Conservation (phyloP, 2,113 vertebrate species). For the Naja naja region DNA sequence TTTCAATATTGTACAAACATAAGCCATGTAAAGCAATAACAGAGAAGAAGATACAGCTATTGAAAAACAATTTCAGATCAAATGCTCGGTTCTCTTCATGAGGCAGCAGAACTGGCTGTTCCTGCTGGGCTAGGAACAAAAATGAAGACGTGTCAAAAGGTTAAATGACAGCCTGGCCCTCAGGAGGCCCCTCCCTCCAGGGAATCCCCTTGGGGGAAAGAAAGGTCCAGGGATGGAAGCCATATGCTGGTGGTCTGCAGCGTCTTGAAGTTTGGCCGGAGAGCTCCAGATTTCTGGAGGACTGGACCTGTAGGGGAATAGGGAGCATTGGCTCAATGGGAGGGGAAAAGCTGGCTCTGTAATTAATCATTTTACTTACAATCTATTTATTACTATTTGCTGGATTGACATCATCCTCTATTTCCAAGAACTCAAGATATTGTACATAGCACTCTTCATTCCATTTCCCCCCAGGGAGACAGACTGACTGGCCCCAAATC, state of each 20-base stretch:
- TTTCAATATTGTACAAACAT: constrained; percentile 59
- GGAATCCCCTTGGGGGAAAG: not conserved
- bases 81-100: not conserved
- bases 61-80: constrained; percentile 54
- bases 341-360: not conserved
- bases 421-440: not conserved
- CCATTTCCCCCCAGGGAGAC: not conserved
- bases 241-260: not conserved
- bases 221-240: not conserved
- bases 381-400: not conserved
- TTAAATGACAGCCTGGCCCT: rapidly evolving
- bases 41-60: constrained; percentile 42
- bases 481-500: not conserved
- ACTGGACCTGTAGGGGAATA: not conserved
- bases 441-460: not conserved
- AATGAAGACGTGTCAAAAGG: not conserved
- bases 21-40: constrained; percentile 52
- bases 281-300: not conserved
- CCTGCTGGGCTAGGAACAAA: not conserved
- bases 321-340: not conserved
- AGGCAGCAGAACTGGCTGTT: not conserved
- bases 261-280: not conserved
- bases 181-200: rapidly evolving
- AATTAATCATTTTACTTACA: not conserved
- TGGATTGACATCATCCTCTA: not conserved